Evolutionary conservation across 2,797 vertebrate genomes (phyloP).

Genomic region (Cirrhinus mrigala): DNA sequence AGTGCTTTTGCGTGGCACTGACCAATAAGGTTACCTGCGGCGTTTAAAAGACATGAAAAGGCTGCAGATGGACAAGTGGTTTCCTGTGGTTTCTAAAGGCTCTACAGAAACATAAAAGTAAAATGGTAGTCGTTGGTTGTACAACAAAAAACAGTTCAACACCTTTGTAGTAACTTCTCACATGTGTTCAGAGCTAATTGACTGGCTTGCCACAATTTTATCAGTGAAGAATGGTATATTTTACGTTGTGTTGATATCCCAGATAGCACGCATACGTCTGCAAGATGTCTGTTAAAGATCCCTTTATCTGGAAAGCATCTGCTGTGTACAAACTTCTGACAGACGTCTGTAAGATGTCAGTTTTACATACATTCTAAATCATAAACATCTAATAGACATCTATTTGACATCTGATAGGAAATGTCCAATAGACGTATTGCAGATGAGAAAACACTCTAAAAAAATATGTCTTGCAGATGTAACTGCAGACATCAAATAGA

Average conservation of each 20-base stretch:
- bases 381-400: neutral
- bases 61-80: constrained; percentile 29
- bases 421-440: no score
- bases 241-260: neutral
- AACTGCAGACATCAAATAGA: no score
- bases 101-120: constrained; percentile 31
- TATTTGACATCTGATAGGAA: no score
- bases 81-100: constrained; percentile 33
- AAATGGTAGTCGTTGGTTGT: constrained; percentile 25
- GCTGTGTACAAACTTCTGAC: neutral
- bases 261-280: neutral
- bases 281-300: no score
- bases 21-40: constrained; percentile 31
- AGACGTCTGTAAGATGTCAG: neutral
- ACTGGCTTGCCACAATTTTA: constrained; percentile 5
- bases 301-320: neutral
- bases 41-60: constrained; percentile 45
- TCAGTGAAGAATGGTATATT: neutral
- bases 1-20: constrained; percentile 31
- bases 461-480: no score
- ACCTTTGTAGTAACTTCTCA: constrained; percentile 3
- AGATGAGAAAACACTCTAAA: no score
- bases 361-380: neutral
- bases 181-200: neutral
- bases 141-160: neutral